A percentile compares a stretch with the other conserved stretches of the same genome.
Evolutionary conservation across 2,113 vertebrate genomes (phyloP).

Genomic region (Cheirogaleus medius): DNA sequence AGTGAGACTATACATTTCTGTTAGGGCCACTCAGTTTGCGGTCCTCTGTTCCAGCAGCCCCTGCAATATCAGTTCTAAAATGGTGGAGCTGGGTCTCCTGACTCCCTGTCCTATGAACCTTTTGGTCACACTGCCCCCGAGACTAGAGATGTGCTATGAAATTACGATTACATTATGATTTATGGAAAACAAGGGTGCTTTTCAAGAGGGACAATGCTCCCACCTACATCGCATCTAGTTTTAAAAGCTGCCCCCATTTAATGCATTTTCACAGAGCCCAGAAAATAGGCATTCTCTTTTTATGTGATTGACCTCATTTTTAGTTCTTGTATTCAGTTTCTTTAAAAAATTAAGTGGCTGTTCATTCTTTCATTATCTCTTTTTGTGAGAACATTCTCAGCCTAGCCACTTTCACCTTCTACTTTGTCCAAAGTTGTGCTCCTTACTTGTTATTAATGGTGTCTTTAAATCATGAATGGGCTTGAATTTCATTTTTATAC

Average conservation of each 20-base stretch:
- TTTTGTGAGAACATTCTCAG: neutral
- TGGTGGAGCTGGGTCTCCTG: neutral
- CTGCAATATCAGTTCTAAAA: neutral
- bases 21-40: neutral
- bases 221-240: neutral
- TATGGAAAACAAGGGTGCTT: neutral
- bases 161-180: neutral
- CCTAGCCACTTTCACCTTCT: neutral
- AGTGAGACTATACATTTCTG: neutral
- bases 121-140: neutral
- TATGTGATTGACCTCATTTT: neutral
- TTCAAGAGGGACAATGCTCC: neutral
- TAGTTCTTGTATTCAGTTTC: neutral
- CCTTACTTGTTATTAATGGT: neutral
- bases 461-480: neutral
- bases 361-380: neutral
- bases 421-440: neutral
- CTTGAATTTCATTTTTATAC: slow-evolving; percentile 19
- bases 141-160: neutral
- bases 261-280: neutral
- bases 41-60: neutral
- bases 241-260: neutral
- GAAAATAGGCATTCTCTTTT: neutral
- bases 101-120: neutral
- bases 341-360: neutral